phyloP scores from a whole-genome alignment of 2,113 vertebrate genomes.

The Sinocyclocheilus rhinocerous region DNA sequence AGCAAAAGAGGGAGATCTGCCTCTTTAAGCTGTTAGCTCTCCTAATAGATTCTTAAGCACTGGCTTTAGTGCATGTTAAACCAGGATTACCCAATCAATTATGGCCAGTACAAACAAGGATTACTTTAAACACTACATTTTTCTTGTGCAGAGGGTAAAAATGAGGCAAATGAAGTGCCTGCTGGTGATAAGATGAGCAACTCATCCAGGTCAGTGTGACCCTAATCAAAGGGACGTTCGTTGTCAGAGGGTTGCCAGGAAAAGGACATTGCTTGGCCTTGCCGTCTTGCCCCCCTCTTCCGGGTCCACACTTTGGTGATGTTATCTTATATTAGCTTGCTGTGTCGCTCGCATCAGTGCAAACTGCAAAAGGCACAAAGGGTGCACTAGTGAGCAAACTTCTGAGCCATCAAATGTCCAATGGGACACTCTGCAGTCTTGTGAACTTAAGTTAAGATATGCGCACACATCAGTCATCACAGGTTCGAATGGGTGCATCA shows the following conservation, averaged over 20 bases:
- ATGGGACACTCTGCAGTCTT: neutral
- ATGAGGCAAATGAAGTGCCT: slow-evolving; percentile 70
- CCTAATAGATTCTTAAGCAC: slow-evolving; percentile 85
- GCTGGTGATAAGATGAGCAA: slow-evolving; percentile 61
- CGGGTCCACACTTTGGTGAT: neutral
- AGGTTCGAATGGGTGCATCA: neutral
- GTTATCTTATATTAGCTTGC: neutral
- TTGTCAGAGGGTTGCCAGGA: neutral
- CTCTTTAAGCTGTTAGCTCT: slow-evolving; percentile 79
- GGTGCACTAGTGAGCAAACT: neutral
- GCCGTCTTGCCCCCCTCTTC: neutral
- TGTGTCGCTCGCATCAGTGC: neutral
- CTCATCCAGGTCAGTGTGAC: slow-evolving; percentile 59
- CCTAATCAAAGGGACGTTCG: slow-evolving; percentile 53
- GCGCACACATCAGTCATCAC: neutral
- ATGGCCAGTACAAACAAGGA: slow-evolving; percentile 83
- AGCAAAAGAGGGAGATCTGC: slow-evolving; percentile 74
- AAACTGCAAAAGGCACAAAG: neutral
- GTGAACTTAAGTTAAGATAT: neutral
- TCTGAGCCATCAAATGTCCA: neutral
- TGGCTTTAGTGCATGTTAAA: slow-evolving; percentile 86
- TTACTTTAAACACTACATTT: slow-evolving; percentile 87
- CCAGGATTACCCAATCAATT: slow-evolving; percentile 87
- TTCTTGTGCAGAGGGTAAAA: slow-evolving; percentile 79
- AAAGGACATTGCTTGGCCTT: neutral